Evolutionary conservation across 2,888 invertebrate species (phyloP).

Genomic region (Pandemis heparana): DNA sequence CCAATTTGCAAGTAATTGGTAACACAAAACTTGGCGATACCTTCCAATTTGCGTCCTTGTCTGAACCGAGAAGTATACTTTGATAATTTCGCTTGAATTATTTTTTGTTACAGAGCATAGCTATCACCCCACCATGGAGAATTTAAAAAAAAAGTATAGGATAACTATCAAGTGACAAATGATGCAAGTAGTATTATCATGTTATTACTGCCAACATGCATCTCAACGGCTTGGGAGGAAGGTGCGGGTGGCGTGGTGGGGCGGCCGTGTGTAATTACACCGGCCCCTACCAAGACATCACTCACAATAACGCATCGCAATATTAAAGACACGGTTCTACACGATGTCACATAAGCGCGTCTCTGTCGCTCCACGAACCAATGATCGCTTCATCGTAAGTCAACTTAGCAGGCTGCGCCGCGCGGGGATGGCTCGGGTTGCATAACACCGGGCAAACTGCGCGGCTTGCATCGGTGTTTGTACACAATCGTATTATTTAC

Average conservation of each 20-base stretch:
- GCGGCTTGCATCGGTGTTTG: conserved; percentile 63
- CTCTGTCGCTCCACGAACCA: conserved; percentile 31
- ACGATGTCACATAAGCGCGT: conserved; percentile 17
- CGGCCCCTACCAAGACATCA: conserved; percentile 25
- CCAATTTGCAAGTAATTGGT: background rate
- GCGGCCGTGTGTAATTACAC: conserved; percentile 73
- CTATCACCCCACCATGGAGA: background rate
- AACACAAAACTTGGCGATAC: background rate
- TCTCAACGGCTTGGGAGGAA: conserved; percentile 47
- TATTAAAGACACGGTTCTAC: conserved; percentile 22
- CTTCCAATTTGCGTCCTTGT: background rate
- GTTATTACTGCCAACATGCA: conserved; percentile 10
- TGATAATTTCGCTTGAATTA: background rate
- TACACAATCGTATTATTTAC: conserved; percentile 71
- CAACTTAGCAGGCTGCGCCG: conserved; percentile 53
- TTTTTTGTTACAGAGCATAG: background rate
- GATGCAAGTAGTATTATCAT: background rate
- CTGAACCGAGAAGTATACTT: background rate
- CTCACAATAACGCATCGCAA: conserved; percentile 30
- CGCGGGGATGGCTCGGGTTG: conserved; percentile 65
- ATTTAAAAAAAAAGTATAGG: background rate
- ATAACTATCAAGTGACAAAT: conserved; percentile 14
- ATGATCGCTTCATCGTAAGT: conserved; percentile 30
- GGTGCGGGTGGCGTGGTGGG: conserved; percentile 46
- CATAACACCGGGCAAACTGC: conserved; percentile 69